Evolutionary conservation across 2,888 invertebrate species (phyloP).

Genomic region (Calliphora vomitoria): DNA sequence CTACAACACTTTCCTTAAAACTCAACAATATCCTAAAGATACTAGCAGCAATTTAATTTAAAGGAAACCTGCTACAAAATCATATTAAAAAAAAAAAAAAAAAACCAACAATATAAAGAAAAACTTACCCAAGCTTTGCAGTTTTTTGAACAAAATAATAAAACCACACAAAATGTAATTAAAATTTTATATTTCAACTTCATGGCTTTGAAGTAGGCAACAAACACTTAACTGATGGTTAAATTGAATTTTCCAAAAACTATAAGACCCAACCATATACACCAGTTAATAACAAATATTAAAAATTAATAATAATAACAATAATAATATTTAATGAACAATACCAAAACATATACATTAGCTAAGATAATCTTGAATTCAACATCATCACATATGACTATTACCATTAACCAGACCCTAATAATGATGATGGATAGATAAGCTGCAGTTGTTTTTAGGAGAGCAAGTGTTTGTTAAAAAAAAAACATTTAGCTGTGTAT

Average conservation of each 20-base stretch:
- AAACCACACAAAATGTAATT: constrained; percentile 68
- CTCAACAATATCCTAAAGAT: neutral
- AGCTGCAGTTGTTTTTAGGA: neutral
- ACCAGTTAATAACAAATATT: constrained; percentile 5
- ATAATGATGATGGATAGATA: constrained; percentile 32
- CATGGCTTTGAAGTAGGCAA: constrained; percentile 73
- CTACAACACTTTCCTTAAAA: neutral
- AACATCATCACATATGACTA: neutral
- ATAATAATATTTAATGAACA: constrained; percentile 4
- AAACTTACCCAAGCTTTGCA: constrained; percentile 80
- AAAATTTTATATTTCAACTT: constrained; percentile 75
- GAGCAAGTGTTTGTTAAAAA: constrained; percentile 53
- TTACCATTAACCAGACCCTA: neutral
- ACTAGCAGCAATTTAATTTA: neutral
- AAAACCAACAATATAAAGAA: neutral
- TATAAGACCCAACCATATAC: constrained; percentile 14
- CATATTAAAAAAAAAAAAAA: neutral
- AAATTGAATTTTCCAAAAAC: constrained; percentile 41
- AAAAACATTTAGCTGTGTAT: constrained; percentile 53
- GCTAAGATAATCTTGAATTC: neutral
- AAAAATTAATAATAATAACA: constrained; percentile 15
- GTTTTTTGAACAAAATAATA: constrained; percentile 71
- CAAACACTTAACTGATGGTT: constrained; percentile 24
- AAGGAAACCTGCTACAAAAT: neutral
- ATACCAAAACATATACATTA: constrained; percentile 14